Evolutionary conservation across 2,113 vertebrate species (phyloP), one percentile per base, ranked within the genome.

Genomic region (Callorhinus ursinus): DNA sequence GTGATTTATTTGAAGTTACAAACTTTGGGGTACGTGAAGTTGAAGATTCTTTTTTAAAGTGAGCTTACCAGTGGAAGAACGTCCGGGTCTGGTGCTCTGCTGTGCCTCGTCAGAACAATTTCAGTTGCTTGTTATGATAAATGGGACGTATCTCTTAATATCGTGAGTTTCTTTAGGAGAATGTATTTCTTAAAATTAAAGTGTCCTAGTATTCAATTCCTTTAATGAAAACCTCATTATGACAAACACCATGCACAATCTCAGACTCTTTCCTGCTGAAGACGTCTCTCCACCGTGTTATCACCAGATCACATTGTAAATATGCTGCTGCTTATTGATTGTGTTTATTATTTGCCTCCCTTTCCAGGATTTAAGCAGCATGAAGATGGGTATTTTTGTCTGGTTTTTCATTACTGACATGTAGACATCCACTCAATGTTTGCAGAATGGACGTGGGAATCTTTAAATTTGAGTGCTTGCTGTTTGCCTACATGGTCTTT

Each of bases 271-370:
- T 15, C n/a, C 77, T 15, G 31, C 5, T 2, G 7, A 7, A 33
- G 3, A 4, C 3, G 71, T 59, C 69, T n/a, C 74, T 5, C 1
- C 2, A 15, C 0, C 0, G 22, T 0, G 28, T 2, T 7, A 24
- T 39, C 1, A 0, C 14, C 24, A 5, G 3, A 2, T 13, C 9
- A 14, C 0, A 1, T 0, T 2, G 8, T 10, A 13, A 51, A 21
- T 2, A 7, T 3, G 67, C 7, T 55, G 12, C 24, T 69, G 12
- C 24, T 53, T 26, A 4, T 19, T 11, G 39, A 19, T 31, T 22
- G 55, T 19, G 6, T 24, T 28, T 16, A 7, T 36, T 46, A 39
- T 33, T 1, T 16, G 79, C 26, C 22, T n/a, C 24, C 46, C 33
- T 88, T 12, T 18, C 33, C 22, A 11, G 77, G 28, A n/a, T 28